Percentiles rank a stretch among this genome's conserved stretches.
phyloP scores from a whole-genome alignment of 1,140 invertebrate species.

The Caenorhabditis remanei region DNA sequence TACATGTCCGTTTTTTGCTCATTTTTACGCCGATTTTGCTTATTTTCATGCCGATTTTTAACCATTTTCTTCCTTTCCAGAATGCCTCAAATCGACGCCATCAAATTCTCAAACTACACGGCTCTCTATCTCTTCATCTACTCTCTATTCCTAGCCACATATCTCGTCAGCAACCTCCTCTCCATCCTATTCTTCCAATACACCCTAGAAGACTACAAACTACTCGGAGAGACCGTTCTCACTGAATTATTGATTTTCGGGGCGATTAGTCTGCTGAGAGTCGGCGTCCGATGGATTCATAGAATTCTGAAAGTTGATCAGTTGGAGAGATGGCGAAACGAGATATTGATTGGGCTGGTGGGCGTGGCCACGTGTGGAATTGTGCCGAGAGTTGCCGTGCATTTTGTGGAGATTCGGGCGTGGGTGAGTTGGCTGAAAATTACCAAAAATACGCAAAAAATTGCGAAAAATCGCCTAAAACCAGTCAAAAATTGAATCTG shows the following conservation, averaged over 20 bases:
- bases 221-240: neutral
- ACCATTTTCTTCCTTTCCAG: neutral
- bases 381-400: neutral
- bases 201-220: neutral
- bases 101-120: neutral
- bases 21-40: too few relatives aligned
- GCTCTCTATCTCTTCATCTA: neutral
- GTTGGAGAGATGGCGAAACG: neutral
- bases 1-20: too few relatives aligned
- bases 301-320: neutral
- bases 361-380: neutral
- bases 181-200: constrained; percentile 1
- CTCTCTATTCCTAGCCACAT: neutral
- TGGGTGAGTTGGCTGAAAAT: too few relatives aligned
- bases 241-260: neutral
- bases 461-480: too few relatives aligned
- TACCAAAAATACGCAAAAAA: too few relatives aligned
- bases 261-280: neutral
- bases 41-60: neutral
- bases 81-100: constrained; percentile 3
- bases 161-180: neutral
- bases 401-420: neutral
- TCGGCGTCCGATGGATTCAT: neutral
- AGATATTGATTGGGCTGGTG: neutral
- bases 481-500: too few relatives aligned